Conservation (phyloP, 2,888 invertebrate species). For the Agonopterix heracliana region DNA sequence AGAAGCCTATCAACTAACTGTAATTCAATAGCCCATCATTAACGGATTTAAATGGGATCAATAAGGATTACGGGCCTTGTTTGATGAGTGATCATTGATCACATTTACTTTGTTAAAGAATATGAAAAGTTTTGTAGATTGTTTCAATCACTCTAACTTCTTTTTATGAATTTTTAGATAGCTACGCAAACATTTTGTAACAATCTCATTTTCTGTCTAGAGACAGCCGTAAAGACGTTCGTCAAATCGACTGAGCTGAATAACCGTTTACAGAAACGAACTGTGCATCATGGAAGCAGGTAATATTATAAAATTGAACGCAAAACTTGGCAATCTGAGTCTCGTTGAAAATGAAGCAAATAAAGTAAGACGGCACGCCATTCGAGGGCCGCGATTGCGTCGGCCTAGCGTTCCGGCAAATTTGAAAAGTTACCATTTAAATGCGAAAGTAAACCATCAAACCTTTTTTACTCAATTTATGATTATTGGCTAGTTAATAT, state of each 20-base stretch:
- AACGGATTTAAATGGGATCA: constrained; percentile 9
- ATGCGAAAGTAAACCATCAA: constrained; percentile 30
- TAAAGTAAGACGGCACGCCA: constrained; percentile 42
- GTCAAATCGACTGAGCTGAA: constrained; percentile 28
- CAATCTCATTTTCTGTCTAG: constrained; percentile 14
- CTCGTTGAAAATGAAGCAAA: constrained; percentile 56
- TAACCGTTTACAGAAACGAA: constrained; percentile 32
- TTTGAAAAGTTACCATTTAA: constrained; percentile 38
- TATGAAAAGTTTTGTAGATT: neutral
- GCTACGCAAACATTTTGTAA: constrained; percentile 16
- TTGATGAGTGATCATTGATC: constrained; percentile 5
- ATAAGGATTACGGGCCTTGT: constrained; percentile 6
- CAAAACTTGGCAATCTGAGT: constrained; percentile 54
- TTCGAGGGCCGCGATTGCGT: constrained; percentile 40
- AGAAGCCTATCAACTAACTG: constrained; percentile 6
- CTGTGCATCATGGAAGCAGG: constrained; percentile 31
- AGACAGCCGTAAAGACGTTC: constrained; percentile 17
- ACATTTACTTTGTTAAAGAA: neutral
- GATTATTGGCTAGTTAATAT: too few relatives aligned
- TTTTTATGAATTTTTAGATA: neutral
- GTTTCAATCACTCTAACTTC: neutral
- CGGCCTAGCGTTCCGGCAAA: constrained; percentile 44
- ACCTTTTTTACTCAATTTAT: neutral
- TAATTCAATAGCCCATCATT: constrained; percentile 9
- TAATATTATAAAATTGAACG: constrained; percentile 51